phyloP scores from a whole-genome alignment of 2,113 vertebrate species.

The Hyperoodon ampullatus region DNA sequence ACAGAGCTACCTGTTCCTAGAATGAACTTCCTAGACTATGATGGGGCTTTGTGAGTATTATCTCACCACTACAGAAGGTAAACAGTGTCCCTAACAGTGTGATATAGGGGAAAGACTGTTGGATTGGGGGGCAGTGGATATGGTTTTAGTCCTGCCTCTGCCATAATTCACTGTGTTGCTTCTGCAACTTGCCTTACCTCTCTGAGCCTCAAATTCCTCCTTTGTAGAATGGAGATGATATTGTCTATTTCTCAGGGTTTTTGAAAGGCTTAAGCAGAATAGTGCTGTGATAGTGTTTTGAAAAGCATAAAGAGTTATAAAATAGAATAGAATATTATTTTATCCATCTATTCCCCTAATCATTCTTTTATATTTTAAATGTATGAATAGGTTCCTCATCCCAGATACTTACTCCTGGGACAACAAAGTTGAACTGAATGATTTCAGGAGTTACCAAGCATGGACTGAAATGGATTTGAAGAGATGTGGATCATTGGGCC shows the following conservation, averaged over 20 bases:
- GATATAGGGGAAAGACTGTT: neutral
- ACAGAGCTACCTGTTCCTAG: neutral
- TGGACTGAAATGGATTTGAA: neutral
- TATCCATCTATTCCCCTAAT: neutral
- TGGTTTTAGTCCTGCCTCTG: neutral
- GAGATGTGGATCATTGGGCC: neutral
- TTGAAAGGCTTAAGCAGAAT: slow-evolving; percentile 5
- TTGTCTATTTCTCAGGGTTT: neutral
- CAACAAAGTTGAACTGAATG: neutral
- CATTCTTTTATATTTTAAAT: slow-evolving; percentile 17
- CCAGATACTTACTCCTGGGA: neutral
- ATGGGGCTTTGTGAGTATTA: neutral
- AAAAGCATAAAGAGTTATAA: slow-evolving; percentile 10
- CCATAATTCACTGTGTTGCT: neutral
- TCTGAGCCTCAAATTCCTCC: neutral
- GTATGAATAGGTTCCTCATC: neutral
- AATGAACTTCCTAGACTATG: neutral
- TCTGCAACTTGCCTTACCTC: neutral
- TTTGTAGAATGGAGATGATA: neutral
- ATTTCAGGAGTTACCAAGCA: neutral
- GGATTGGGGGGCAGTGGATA: neutral
- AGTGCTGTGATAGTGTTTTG: neutral
- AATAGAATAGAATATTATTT: neutral
- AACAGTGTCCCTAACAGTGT: neutral
- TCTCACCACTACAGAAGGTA: neutral